Conservation (phyloP, 2,113 vertebrate species). For the Neotoma lepida region DNA sequence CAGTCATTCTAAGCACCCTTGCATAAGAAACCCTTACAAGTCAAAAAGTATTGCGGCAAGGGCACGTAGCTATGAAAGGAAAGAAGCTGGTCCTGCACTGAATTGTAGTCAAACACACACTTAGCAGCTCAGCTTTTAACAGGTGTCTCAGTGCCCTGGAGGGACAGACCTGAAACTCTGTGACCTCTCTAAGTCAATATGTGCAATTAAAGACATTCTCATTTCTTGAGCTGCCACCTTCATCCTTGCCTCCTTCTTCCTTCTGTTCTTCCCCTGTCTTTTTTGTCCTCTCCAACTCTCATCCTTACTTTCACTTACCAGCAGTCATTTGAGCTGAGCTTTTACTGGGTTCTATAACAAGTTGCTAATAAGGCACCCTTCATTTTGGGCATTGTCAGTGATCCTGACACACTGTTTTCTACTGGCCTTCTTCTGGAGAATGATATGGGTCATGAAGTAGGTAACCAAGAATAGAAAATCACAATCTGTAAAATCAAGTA, state of each 20-base stretch:
- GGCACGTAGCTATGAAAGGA: conserved; percentile 5
- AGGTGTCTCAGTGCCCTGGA: not conserved
- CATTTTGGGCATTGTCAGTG: not conserved
- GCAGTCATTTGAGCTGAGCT: conserved; percentile 4
- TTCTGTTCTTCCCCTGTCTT: not conserved
- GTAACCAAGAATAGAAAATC: conserved; percentile 21
- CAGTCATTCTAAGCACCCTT: conserved; percentile 46
- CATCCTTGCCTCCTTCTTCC: not conserved
- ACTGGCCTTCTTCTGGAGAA: not conserved
- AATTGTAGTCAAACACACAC: not conserved
- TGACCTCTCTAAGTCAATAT: not conserved
- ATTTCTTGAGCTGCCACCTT: not conserved
- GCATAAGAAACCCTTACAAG: not conserved
- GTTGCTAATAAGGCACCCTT: conserved; percentile 1
- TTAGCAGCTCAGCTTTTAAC: conserved; percentile 18
- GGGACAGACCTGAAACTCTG: conserved; percentile 22
- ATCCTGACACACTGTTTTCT: not conserved
- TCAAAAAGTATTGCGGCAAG: conserved; percentile 19
- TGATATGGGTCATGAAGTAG: not conserved
- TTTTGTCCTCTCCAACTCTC: not conserved
- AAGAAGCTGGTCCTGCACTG: not conserved
- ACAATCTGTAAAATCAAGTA: not conserved
- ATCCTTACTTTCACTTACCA: not conserved
- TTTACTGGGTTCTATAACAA: not conserved
- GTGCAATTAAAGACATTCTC: conserved; percentile 11